Evolutionary conservation across 2,797 vertebrate species (phyloP).

Genomic region (Morelia viridis): DNA sequence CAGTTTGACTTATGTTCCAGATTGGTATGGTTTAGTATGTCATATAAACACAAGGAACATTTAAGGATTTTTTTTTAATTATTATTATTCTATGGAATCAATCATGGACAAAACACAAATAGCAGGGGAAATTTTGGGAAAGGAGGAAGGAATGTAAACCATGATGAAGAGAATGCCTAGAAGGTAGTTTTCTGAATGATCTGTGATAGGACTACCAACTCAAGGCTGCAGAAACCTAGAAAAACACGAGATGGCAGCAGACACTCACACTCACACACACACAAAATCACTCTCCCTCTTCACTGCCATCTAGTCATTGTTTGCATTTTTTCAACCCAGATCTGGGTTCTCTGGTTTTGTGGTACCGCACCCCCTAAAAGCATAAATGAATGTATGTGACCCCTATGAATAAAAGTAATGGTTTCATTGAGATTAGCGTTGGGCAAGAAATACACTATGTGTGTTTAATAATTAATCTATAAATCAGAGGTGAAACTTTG

Average conservation of each 20-base stretch:
- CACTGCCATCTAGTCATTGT: neutral
- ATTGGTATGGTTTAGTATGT: neutral
- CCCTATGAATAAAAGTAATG: neutral
- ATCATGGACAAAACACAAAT: neutral
- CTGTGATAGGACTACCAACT: neutral
- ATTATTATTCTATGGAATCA: neutral
- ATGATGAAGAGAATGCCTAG: slow-evolving; percentile 81
- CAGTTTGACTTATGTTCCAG: neutral
- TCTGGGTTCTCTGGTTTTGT: neutral
- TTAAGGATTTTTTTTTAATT: neutral
- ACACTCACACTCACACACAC: neutral
- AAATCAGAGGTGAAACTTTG: neutral
- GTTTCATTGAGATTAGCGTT: neutral
- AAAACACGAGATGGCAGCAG: neutral
- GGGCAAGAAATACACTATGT: neutral
- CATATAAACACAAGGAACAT: neutral
- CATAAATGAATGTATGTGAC: neutral
- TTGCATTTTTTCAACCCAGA: neutral
- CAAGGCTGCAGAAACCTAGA: neutral
- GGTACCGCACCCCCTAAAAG: neutral
- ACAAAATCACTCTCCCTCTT: neutral
- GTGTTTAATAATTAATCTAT: neutral
- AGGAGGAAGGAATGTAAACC: slow-evolving; percentile 68
- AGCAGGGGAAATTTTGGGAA: neutral
- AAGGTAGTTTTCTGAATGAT: neutral